Percentiles rank a stretch among this genome's conserved stretches.
These are phyloP conservation scores for Antheraea yamamai DNA, from an alignment of 2,888 invertebrate genomes.

Conservation along the genomic window DNA sequence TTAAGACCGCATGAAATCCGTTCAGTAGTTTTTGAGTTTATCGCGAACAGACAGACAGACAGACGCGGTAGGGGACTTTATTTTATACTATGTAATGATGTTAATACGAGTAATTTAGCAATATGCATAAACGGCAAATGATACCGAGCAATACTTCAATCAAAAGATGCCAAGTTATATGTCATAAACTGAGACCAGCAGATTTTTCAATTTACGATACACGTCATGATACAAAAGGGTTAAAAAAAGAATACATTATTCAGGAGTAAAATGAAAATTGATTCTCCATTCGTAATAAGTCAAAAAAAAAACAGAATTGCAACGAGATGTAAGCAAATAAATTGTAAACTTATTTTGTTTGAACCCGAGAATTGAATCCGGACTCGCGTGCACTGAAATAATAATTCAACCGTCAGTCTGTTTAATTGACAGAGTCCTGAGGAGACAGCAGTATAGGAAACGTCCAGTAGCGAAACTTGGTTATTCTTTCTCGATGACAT, in stretches of 20 bases:
- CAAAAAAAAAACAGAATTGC: constrained; percentile 31
- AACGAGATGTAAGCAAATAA: constrained; percentile 25
- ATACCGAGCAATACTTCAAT: neutral
- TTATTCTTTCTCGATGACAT: too few species aligned
- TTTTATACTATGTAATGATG: too few species aligned
- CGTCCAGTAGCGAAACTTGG: neutral
- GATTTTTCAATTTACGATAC: neutral
- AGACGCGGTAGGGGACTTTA: too few species aligned
- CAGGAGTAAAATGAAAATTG: constrained; percentile 4
- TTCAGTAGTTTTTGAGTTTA: too few species aligned
- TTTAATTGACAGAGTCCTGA: constrained; percentile 58
- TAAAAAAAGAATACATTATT: neutral
- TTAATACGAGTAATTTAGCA: neutral
- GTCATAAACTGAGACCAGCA: neutral
- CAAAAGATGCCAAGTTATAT: neutral
- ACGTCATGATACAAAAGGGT: neutral
- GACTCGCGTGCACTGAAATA: constrained; percentile 46
- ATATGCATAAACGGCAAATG: neutral
- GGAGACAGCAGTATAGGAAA: constrained; percentile 23
- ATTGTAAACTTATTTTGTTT: constrained; percentile 27
- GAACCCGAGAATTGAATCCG: constrained; percentile 41
- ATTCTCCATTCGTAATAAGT: constrained; percentile 23
- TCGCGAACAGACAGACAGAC: too few species aligned
- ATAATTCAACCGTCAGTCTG: constrained; percentile 49
- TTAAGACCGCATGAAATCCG: too few species aligned